A percentile compares a stretch with the other conserved stretches of the same genome.
Conservation (phyloP, 2,797 vertebrate species). For the Cacajao melanocephalus region DNA sequence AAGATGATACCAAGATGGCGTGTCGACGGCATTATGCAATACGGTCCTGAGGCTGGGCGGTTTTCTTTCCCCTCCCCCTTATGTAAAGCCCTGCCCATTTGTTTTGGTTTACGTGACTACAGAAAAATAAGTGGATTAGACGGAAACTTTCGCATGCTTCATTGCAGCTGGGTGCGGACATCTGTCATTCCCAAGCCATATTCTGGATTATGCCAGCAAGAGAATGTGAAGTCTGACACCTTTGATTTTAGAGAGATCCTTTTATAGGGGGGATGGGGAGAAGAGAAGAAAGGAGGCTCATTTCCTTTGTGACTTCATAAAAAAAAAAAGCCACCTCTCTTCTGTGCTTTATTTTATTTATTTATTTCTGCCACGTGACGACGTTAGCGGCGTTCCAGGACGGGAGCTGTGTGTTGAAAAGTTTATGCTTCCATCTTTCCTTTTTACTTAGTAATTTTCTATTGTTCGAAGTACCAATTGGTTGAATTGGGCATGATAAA, state of each 20-base stretch:
- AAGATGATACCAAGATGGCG: slow-evolving; percentile 82
- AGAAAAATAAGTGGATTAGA: slow-evolving; percentile 89
- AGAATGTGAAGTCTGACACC: slow-evolving; percentile 88
- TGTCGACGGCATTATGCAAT: slow-evolving; percentile 80
- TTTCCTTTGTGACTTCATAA: slow-evolving; percentile 83
- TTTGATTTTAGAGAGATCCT: slow-evolving; percentile 86
- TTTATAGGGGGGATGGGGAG: slow-evolving; percentile 70
- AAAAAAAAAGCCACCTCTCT: slow-evolving; percentile 59
- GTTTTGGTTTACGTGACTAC: slow-evolving; percentile 87
- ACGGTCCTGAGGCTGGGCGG: slow-evolving; percentile 81
- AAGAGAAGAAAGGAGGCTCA: slow-evolving; percentile 74
- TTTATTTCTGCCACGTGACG: neutral
- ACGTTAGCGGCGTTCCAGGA: neutral
- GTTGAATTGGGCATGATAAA: slow-evolving; percentile 42
- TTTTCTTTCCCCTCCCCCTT: neutral
- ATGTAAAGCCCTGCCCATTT: slow-evolving; percentile 86
- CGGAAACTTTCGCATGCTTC: slow-evolving; percentile 88
- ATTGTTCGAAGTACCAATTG: slow-evolving; percentile 37
- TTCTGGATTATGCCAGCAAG: slow-evolving; percentile 84
- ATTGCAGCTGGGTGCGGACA: slow-evolving; percentile 86
- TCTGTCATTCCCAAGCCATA: slow-evolving; percentile 88
- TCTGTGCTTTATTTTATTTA: neutral
- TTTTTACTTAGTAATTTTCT: slow-evolving; percentile 71
- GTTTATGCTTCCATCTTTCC: slow-evolving; percentile 70
- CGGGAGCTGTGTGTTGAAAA: slow-evolving; percentile 45